These are phyloP conservation scores for Pegoplata infirma DNA, from an alignment of 2,888 invertebrate species.

Conservation along the genomic window DNA sequence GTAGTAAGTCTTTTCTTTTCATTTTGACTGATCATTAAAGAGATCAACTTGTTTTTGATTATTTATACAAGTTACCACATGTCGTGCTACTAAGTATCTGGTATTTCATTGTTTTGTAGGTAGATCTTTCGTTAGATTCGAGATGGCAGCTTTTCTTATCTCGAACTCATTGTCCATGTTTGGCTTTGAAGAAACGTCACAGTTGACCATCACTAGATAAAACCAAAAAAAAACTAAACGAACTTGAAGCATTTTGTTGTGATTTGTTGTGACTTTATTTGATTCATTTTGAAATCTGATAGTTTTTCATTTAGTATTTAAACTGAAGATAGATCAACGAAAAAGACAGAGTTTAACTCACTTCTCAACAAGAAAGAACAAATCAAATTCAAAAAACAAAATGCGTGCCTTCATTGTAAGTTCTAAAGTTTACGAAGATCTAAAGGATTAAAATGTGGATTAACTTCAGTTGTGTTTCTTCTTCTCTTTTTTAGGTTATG, in stretches of 20 bases:
- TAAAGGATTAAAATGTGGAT: constrained; percentile 9
- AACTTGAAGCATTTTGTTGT: constrained; percentile 27
- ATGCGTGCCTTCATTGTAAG: constrained; percentile 62
- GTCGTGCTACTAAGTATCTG: no score
- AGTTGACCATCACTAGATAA: constrained; percentile 25
- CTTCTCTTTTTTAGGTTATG: constrained; percentile 65
- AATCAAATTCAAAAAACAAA: constrained; percentile 67
- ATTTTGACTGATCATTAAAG: not conserved
- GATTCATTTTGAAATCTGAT: not conserved
- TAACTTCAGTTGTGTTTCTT: constrained; percentile 34
- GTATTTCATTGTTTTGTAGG: no score
- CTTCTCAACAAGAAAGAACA: constrained; percentile 69
- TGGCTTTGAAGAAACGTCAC: constrained; percentile 9
- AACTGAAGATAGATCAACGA: not conserved
- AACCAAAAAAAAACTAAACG: constrained; percentile 17
- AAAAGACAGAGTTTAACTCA: constrained; percentile 58
- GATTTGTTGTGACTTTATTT: constrained; percentile 5
- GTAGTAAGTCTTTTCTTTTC: no score
- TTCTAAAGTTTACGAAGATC: not conserved
- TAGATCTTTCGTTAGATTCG: not conserved
- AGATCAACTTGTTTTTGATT: not conserved
- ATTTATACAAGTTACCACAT: not conserved
- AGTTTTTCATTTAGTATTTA: constrained; percentile 37
- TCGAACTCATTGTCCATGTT: not conserved
- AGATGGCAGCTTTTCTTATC: not conserved